phyloP scores from a whole-genome alignment of 2,888 invertebrate species.

The Dicyrtomina minuta region DNA sequence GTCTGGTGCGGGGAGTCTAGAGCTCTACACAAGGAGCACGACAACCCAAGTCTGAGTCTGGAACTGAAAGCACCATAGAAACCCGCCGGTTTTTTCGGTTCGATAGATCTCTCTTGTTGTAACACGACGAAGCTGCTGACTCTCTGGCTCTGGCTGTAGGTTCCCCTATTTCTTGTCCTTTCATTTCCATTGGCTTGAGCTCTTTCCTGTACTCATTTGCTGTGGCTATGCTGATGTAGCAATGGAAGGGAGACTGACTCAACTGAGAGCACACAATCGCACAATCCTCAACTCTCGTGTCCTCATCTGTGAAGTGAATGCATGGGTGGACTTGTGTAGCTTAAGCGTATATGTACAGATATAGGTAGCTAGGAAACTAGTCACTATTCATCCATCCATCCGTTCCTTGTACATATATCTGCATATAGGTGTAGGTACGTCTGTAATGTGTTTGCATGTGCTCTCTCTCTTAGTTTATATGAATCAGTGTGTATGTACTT shows the following conservation, averaged over 20 bases:
- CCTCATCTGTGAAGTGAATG: too few relatives aligned
- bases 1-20: background rate
- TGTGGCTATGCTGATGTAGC: background rate
- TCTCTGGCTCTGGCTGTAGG: background rate
- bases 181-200: background rate
- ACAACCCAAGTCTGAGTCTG: too few relatives aligned
- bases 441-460: too few relatives aligned
- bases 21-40: too few relatives aligned
- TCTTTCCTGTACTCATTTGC: background rate
- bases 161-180: background rate
- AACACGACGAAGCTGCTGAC: background rate
- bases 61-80: slow-evolving; percentile 31
- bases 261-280: background rate
- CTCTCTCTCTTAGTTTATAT: too few relatives aligned
- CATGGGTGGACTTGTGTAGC: too few relatives aligned
- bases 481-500: too few relatives aligned
- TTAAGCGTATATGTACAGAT: too few relatives aligned
- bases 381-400: too few relatives aligned
- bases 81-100: slow-evolving; percentile 29
- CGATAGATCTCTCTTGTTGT: slow-evolving; percentile 7
- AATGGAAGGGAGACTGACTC: background rate
- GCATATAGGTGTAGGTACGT: too few relatives aligned
- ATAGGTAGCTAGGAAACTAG: too few relatives aligned
- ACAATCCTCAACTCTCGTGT: background rate
- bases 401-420: too few relatives aligned